A percentile compares a stretch with the other conserved stretches of the same genome.
phyloP scores from a whole-genome alignment of 1,140 invertebrate genomes.

The Saccostrea echinata region DNA sequence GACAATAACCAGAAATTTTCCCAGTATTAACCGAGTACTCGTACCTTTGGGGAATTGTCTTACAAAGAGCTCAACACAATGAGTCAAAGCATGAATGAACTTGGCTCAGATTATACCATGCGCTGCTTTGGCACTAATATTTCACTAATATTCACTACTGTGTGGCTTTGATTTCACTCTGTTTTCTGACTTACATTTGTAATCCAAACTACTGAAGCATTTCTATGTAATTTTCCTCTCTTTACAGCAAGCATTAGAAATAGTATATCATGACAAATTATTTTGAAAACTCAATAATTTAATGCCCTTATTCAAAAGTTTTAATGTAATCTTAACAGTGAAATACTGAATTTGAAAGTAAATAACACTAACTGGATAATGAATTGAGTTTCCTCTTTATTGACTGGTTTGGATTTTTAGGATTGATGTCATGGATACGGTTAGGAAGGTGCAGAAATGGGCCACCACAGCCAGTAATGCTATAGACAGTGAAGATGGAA shows the following conservation, averaged over 20 bases:
- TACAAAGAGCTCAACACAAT: too few relatives aligned
- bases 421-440: constrained; percentile 72
- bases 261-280: too few relatives aligned
- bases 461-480: constrained; percentile 74
- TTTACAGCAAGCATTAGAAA: background rate
- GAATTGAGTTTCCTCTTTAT: background rate
- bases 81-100: background rate
- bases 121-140: constrained; percentile 14
- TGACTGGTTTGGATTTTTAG: constrained; percentile 58
- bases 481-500: constrained; percentile 79
- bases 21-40: background rate
- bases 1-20: background rate
- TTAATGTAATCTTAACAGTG: too few relatives aligned
- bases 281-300: background rate
- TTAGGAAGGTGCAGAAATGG: constrained; percentile 77
- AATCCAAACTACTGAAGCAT: background rate
- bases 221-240: background rate
- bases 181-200: background rate
- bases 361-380: background rate
- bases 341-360: too few relatives aligned
- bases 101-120: background rate
- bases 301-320: background rate
- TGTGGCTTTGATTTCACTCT: constrained; percentile 33
- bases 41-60: too few relatives aligned
- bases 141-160: constrained; percentile 33